phyloP scores from a whole-genome alignment of 1,140 invertebrate species.

The Anastrepha ludens region DNA sequence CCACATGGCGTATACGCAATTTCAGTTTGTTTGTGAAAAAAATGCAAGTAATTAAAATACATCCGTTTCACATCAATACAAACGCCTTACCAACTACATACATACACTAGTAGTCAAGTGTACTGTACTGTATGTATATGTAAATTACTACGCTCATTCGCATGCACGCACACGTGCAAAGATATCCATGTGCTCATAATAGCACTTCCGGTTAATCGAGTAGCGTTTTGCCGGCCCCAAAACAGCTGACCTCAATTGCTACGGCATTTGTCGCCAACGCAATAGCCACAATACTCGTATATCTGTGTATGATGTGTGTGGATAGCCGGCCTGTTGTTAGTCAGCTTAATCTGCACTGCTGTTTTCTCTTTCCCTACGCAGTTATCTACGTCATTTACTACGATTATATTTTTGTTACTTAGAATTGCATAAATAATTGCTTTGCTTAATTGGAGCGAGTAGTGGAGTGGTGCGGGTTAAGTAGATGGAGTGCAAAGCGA shows the following conservation, averaged over 20 bases:
- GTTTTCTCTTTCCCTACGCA: neutral
- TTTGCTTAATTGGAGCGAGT: neutral
- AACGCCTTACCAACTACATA: neutral
- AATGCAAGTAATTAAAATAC: conserved; percentile 33
- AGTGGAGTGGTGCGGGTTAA: neutral
- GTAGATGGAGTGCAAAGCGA: neutral
- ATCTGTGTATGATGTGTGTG: neutral
- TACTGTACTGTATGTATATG: too few species aligned
- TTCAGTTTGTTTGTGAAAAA: neutral
- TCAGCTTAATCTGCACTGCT: neutral
- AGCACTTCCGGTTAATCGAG: conserved; percentile 9
- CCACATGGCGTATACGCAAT: conserved; percentile 28
- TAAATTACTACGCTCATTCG: too few species aligned
- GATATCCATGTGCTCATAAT: conserved; percentile 36
- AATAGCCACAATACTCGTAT: neutral
- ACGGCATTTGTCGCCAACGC: conserved; percentile 38
- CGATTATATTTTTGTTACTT: neutral
- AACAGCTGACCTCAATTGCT: conserved; percentile 47
- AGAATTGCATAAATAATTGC: conserved; percentile 42
- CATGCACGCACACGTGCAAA: neutral
- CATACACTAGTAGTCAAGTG: too few species aligned
- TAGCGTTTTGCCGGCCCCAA: neutral
- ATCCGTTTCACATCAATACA: conserved; percentile 22
- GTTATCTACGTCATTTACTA: conserved; percentile 30
- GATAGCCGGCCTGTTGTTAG: neutral